These are phyloP conservation scores for Amphiduros pacificus DNA, from an alignment of 2,888 invertebrate species.

Conservation along the genomic window DNA sequence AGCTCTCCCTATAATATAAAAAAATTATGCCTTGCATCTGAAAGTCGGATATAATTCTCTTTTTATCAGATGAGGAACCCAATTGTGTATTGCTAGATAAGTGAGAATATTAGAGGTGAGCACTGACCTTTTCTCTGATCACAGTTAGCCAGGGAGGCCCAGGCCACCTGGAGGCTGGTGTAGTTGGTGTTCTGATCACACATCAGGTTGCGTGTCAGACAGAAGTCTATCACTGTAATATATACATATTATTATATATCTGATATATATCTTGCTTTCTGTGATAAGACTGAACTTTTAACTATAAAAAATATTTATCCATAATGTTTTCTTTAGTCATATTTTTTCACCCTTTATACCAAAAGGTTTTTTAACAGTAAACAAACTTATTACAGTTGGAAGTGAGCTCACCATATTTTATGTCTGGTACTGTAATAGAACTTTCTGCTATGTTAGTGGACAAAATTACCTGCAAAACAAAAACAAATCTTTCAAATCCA, in stretches of 20 bases:
- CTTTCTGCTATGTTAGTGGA: conserved; percentile 61
- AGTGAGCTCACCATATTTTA: conserved; percentile 54
- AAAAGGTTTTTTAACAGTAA: neutral
- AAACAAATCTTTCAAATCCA: too few relatives aligned
- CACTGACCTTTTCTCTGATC: conserved; percentile 70
- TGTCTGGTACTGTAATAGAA: conserved; percentile 60
- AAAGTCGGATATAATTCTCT: neutral
- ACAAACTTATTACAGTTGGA: too few relatives aligned
- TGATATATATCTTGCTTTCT: too few relatives aligned
- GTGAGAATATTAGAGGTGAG: too few relatives aligned
- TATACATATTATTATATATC: too few relatives aligned
- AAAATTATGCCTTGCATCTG: neutral
- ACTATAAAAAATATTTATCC: too few relatives aligned
- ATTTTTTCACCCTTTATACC: too few relatives aligned
- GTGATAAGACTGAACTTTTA: too few relatives aligned
- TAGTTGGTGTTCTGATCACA: conserved; percentile 79
- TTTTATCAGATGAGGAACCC: neutral
- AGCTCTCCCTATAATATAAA: conserved; percentile 70
- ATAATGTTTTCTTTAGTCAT: too few relatives aligned
- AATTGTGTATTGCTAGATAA: too few relatives aligned
- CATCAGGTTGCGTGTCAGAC: conserved; percentile 80
- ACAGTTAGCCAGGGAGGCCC: conserved; percentile 90
- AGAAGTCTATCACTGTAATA: conserved; percentile 83
- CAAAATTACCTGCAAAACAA: conserved; percentile 48
- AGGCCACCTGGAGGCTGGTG: conserved; percentile 75